Evolutionary conservation across 2,113 vertebrate species (phyloP).

Genomic region (Neofelis nebulosa): DNA sequence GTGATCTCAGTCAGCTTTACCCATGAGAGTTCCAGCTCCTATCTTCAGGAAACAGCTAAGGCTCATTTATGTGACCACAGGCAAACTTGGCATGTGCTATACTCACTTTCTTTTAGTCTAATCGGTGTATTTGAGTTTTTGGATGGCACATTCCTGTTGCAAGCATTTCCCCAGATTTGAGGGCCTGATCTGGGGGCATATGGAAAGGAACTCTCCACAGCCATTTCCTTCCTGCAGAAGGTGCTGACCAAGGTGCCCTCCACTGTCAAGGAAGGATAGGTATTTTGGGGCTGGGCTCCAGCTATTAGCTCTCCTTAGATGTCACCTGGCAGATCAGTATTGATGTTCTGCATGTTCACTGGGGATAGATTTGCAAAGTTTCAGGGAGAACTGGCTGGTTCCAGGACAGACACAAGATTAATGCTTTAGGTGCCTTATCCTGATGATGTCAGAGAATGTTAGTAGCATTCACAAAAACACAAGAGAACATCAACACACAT

Average conservation of each 20-base stretch:
- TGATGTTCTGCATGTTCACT: not conserved
- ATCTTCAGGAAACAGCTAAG: conserved; percentile 77
- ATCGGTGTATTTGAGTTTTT: conserved; percentile 15
- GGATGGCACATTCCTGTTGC: not conserved
- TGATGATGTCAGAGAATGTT: not conserved
- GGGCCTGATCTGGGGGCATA: not conserved
- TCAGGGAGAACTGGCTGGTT: not conserved
- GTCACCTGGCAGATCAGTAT: not conserved
- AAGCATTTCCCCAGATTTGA: conserved; percentile 34
- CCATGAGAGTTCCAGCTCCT: conserved; percentile 62
- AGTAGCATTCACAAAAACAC: not conserved
- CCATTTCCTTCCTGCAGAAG: conserved; percentile 15
- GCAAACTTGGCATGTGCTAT: conserved; percentile 49
- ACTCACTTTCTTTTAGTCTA: conserved; percentile 16
- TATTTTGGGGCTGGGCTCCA: not conserved
- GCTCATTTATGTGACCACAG: not conserved
- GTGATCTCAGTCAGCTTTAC: conserved; percentile 44
- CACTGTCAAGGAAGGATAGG: not conserved
- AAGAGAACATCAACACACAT: not conserved
- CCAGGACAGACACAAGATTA: not conserved
- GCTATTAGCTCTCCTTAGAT: not conserved
- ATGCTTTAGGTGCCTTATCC: not conserved
- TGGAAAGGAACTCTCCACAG: not conserved
- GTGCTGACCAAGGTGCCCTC: not conserved
- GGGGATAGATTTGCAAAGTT: not conserved